These are phyloP conservation scores for Clarias batrachus DNA, from an alignment of 2,113 vertebrate species.

Conservation along the genomic window DNA sequence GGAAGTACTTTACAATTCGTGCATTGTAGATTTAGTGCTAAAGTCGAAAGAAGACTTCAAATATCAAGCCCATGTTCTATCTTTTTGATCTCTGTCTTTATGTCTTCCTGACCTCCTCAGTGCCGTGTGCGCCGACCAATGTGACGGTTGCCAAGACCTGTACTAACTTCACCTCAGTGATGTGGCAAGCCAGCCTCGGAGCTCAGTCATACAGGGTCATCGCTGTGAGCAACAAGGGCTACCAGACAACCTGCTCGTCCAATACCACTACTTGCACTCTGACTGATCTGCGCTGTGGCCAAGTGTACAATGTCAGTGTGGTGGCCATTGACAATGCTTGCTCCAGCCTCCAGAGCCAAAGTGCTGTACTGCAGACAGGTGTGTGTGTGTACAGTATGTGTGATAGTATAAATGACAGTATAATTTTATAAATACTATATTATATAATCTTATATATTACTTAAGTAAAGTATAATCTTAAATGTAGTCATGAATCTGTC, in stretches of 20 bases:
- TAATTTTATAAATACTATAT: no score
- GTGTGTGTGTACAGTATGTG: neutral
- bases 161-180: constrained; percentile 54
- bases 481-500: neutral
- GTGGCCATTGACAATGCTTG: constrained; percentile 59
- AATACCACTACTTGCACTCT: constrained; percentile 61
- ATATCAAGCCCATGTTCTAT: neutral
- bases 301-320: constrained; percentile 65
- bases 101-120: constrained; percentile 51
- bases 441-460: no score
- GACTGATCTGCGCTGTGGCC: constrained; percentile 61
- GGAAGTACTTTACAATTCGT: neutral
- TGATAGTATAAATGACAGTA: neutral
- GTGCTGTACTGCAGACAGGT: constrained; percentile 62
- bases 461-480: neutral
- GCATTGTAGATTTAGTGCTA: neutral
- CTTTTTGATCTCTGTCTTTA: neutral
- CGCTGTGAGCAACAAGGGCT: constrained; percentile 43
- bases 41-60: neutral
- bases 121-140: constrained; percentile 67
- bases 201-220: constrained; percentile 58
- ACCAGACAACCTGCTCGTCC: constrained; percentile 53
- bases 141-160: constrained; percentile 59
- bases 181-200: constrained; percentile 65
- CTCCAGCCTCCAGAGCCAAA: constrained; percentile 58